Conservation (phyloP, 2,797 vertebrate species). For the Hafferia zeledoni region DNA sequence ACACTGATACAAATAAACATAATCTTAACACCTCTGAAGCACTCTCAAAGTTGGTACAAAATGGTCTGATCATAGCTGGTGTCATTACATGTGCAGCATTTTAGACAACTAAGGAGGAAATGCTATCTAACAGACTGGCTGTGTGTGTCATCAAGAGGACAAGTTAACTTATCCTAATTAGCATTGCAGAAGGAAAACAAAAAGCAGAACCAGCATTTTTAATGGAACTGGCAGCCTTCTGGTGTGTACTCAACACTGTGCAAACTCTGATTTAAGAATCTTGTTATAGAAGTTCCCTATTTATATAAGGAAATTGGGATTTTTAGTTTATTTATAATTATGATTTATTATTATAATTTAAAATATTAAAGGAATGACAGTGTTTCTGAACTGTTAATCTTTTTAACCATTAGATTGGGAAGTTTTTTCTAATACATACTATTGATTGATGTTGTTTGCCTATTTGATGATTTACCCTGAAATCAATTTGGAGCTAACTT, state of each 20-base stretch:
- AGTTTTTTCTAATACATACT: background rate
- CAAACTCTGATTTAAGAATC: background rate
- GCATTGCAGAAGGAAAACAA: background rate
- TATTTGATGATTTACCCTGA: conserved; percentile 22
- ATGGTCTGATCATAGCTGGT: background rate
- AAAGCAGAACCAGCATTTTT: background rate
- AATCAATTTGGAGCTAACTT: conserved; percentile 36
- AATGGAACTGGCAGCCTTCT: background rate
- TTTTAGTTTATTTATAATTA: background rate
- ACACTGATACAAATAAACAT: background rate
- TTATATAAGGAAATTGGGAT: background rate
- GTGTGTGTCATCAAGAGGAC: background rate
- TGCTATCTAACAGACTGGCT: background rate
- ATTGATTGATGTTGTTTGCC: background rate
- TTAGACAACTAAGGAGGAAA: background rate
- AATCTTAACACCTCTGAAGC: background rate
- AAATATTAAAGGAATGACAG: background rate
- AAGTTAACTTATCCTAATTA: background rate
- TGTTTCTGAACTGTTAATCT: background rate
- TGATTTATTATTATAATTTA: background rate
- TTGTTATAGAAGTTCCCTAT: background rate
- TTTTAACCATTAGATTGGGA: background rate
- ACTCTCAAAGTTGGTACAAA: background rate
- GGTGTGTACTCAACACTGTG: background rate
- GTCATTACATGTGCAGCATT: background rate